A percentile compares a stretch with the other conserved stretches of the same genome.
Evolutionary conservation across 2,888 invertebrate species (phyloP).

Genomic region (Cephalotes varians): DNA sequence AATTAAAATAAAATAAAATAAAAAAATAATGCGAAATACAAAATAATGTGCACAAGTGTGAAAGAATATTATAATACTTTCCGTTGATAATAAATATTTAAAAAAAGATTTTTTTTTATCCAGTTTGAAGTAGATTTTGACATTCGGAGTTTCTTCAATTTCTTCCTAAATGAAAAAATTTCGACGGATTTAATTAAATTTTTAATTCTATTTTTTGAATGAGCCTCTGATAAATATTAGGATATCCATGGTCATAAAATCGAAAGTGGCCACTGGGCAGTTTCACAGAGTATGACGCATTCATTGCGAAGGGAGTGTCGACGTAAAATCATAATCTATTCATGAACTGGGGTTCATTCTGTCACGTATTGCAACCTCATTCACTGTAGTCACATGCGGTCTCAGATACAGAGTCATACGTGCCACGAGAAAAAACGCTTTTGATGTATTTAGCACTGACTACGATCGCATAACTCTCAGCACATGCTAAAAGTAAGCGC

Average conservation of each 20-base stretch:
- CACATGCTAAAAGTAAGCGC: neutral
- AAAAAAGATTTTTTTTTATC: neutral
- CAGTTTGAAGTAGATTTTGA: neutral
- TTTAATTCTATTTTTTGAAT: neutral
- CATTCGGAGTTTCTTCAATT: neutral
- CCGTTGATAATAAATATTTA: neutral
- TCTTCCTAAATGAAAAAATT: neutral
- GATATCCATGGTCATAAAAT: neutral
- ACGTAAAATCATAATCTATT: conserved; percentile 46
- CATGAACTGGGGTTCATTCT: conserved; percentile 55
- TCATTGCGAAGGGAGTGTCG: conserved; percentile 24
- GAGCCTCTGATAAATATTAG: neutral
- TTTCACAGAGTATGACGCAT: conserved; percentile 72
- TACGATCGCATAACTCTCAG: neutral
- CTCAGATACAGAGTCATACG: neutral
- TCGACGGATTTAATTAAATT: neutral
- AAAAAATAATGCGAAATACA: too few species aligned
- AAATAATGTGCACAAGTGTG: neutral
- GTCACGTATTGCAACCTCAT: conserved; percentile 66
- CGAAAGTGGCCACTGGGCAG: conserved; percentile 64
- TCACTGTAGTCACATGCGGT: conserved; percentile 49
- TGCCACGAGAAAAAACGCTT: neutral
- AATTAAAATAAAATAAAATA: too few species aligned
- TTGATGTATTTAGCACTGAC: neutral
- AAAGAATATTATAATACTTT: neutral